A percentile compares a stretch with the other conserved stretches of the same genome.
phyloP scores from a whole-genome alignment of 2,113 vertebrate species.

The Hydropotes inermis region DNA sequence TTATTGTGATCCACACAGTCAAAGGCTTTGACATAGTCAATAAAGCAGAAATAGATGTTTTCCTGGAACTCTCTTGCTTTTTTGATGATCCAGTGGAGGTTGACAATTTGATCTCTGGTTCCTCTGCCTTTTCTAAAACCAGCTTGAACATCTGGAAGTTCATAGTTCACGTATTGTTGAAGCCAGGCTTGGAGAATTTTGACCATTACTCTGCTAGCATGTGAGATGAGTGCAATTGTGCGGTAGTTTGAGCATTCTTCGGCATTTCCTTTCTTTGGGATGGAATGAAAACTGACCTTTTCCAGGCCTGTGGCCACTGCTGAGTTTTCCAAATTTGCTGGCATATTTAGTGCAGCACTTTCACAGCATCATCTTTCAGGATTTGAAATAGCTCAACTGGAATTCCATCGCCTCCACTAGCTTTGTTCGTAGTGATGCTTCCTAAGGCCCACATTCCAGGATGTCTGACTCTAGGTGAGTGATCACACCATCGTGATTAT shows the following conservation, averaged over 20 bases:
- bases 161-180: accelerated
- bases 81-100: accelerated
- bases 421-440: not conserved
- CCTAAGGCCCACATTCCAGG: not conserved
- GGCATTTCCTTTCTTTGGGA: not conserved
- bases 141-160: not conserved
- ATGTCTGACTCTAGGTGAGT: not conserved
- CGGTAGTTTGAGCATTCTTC: not conserved
- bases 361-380: not conserved
- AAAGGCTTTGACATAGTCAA: not conserved
- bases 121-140: not conserved
- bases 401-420: not conserved
- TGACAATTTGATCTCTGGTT: not conserved
- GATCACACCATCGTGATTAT: not conserved
- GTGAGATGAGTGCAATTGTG: not conserved
- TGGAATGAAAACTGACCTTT: not conserved
- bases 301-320: not conserved
- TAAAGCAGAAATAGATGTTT: not conserved
- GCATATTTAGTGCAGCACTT: not conserved
- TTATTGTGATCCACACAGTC: not conserved
- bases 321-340: not conserved
- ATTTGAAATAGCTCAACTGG: not conserved
- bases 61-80: not conserved
- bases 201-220: not conserved
- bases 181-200: not conserved